These are phyloP conservation scores for Diloba caeruleocephala DNA, from an alignment of 2,888 invertebrate species.

Conservation along the genomic window DNA sequence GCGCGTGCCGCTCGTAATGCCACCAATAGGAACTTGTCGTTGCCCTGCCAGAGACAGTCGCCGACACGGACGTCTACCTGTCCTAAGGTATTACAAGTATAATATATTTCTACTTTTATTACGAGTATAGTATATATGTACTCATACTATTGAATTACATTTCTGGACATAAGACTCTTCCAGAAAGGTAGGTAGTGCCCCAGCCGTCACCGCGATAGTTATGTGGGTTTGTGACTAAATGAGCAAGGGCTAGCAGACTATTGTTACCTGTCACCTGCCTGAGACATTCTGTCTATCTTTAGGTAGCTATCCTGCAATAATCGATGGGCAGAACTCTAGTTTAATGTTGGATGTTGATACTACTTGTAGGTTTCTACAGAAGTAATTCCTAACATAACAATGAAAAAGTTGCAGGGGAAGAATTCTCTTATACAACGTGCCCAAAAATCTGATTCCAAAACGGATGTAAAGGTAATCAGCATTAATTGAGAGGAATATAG, in stretches of 20 bases:
- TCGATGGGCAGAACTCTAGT: too few species aligned
- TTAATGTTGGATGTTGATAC: too few species aligned
- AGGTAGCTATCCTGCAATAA: too few species aligned
- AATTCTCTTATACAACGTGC: slow-evolving; percentile 30
- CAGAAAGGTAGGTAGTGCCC: neutral
- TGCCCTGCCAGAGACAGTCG: slow-evolving; percentile 59
- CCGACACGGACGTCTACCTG: slow-evolving; percentile 59
- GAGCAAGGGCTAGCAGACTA: too few species aligned
- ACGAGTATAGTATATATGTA: too few species aligned
- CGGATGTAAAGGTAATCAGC: slow-evolving; percentile 47
- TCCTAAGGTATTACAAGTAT: slow-evolving; percentile 35
- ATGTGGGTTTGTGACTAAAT: too few species aligned
- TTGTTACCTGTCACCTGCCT: too few species aligned
- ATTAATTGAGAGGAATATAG: neutral
- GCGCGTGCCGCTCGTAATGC: slow-evolving; percentile 83
- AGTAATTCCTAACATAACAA: neutral
- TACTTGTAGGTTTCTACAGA: too few species aligned
- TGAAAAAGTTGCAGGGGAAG: slow-evolving; percentile 38
- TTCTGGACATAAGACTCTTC: neutral
- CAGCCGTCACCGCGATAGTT: too few species aligned
- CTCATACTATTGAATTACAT: neutral
- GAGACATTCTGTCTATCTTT: too few species aligned
- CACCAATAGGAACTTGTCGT: slow-evolving; percentile 67
- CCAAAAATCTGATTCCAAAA: slow-evolving; percentile 46
- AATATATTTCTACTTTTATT: too few species aligned